These are phyloP conservation scores for Ptychobarbus kaznakovi DNA, from an alignment of 2,797 vertebrate species.

Conservation along the genomic window DNA sequence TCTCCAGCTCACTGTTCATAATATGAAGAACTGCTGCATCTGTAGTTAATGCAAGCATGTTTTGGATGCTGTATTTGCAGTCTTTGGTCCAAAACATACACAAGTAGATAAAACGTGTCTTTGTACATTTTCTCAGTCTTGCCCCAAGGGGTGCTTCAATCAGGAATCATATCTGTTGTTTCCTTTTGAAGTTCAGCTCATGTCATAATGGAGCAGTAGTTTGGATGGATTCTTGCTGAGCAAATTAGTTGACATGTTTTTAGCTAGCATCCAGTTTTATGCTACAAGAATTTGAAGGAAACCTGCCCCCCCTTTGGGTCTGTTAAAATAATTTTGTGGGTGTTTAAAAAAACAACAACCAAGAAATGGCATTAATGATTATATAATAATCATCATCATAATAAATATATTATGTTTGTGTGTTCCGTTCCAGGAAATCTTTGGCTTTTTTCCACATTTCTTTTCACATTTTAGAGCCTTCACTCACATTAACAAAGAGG, in stretches of 20 bases:
- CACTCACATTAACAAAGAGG: not conserved
- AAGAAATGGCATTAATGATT: too few species aligned
- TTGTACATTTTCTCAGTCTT: not conserved
- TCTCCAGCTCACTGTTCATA: slow-evolving; percentile 10
- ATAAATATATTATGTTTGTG: too few species aligned
- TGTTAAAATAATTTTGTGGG: too few species aligned
- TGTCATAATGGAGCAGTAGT: not conserved
- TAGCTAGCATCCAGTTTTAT: not conserved
- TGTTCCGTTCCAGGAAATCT: not conserved
- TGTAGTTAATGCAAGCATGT: slow-evolving; percentile 8
- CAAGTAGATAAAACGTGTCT: not conserved
- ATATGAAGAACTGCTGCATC: slow-evolving; percentile 38
- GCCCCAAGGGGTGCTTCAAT: not conserved
- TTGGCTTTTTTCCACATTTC: not conserved
- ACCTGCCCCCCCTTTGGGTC: too few species aligned
- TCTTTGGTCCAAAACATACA: not conserved
- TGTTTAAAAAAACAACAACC: too few species aligned
- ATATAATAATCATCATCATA: too few species aligned
- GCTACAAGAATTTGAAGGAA: not conserved
- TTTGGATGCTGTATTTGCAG: slow-evolving; percentile 23
- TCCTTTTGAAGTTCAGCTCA: not conserved
- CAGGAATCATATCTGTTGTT: not conserved
- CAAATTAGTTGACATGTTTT: not conserved
- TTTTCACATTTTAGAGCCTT: not conserved
- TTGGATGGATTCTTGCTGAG: not conserved